Evolutionary conservation across 2,888 invertebrate genomes (phyloP), one percentile per base, ranked within the genome.

Genomic region (Chalcosyrphus nemorum): DNA sequence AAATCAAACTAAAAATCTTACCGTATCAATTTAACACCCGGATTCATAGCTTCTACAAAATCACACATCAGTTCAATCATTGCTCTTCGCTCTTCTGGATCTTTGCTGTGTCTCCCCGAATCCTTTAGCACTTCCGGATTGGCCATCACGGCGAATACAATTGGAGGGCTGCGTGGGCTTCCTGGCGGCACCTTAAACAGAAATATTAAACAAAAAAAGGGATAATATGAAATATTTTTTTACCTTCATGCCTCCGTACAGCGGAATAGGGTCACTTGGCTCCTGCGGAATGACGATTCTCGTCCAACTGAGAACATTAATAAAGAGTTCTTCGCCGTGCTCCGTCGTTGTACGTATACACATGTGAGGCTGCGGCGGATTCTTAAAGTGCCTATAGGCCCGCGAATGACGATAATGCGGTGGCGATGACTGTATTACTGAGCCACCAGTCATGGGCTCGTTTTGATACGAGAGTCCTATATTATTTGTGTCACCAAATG

Each of bases 361-460:
- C 95, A 95, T 95, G 90, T 95, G 95, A 9, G 95, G 95, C 86
- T 95, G 95, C 1, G 95, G 95, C 57, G 95, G 95, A 90, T 95
- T 95, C 90, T 94, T 95, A 87, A 95, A 95, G 88, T 94, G 93
- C 68, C 94, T 93, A 89, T 94, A 94, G 81, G 94, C 94, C 88
- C 94, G 91, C 27, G 94, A 93, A 72, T 93, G 93, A 41, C 93
- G 92, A 84, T 93, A 93, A 91, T 93, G 93, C 45, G 94, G 93
- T 63, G 91, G 90, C n/a, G 90, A 91, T 88, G 88, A 92, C 90
- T 90, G 90, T 89, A 90, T 89, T 75, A 89, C 72, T 50, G 89
- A 61, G 17, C 76, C 65, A 2, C 66, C 76, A 47, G 24, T 75
- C 7, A 72, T 66, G 27, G 68, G 27, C 5, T 84, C 84, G 66